Conservation (phyloP, 2,888 invertebrate genomes). For the Apantesis nais region DNA sequence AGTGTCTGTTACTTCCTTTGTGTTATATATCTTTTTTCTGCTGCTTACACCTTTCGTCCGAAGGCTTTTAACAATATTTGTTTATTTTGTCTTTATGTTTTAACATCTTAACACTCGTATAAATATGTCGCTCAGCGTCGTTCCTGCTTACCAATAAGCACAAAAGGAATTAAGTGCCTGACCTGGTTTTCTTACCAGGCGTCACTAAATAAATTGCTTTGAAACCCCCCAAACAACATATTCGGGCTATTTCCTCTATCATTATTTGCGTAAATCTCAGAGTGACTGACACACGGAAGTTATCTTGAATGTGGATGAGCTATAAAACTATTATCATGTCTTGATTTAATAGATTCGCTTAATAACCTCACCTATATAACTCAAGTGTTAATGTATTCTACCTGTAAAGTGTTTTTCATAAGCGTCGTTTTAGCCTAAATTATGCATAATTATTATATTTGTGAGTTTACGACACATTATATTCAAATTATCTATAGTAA, state of each 20-base stretch:
- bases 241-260: background rate
- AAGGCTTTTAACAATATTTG: too few relatives aligned
- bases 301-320: background rate
- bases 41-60: too few relatives aligned
- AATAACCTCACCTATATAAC: background rate
- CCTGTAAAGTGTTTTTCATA: background rate
- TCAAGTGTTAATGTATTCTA: background rate
- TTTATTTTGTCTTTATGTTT: too few relatives aligned
- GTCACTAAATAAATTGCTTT: background rate
- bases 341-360: background rate
- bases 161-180: background rate
- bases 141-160: too few relatives aligned
- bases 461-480: too few relatives aligned
- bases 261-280: background rate
- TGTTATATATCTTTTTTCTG: too few relatives aligned
- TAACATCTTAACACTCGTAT: too few relatives aligned
- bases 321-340: constrained; percentile 1
- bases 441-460: background rate
- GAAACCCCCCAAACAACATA: background rate
- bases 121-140: background rate
- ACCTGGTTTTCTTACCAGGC: background rate
- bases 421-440: background rate
- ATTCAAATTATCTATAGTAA: too few relatives aligned
- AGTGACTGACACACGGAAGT: background rate
- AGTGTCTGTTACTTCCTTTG: too few relatives aligned